Base-by-base conservation (phyloP, 2,113 vertebrate species). In the Sminthopsis crassicaudata region DNA sequence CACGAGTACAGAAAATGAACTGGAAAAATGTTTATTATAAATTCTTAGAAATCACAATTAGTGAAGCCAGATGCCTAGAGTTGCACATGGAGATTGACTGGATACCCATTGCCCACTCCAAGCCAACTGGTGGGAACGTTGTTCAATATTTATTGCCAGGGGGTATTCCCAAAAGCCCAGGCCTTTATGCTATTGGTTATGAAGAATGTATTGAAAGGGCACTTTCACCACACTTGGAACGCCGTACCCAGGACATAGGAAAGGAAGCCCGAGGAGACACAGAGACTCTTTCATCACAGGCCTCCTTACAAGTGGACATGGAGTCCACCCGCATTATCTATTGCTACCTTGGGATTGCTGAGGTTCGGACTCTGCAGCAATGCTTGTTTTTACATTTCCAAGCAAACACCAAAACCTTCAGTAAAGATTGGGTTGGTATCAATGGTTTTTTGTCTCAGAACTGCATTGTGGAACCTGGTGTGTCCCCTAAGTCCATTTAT, bases 21-120 rank as follows among this genome's bases (percentile, higher is more conserved):
- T 99, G 99, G 99, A 99, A 99, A 91, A 99, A 99, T 0, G 99
- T 99, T 48, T 99, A 99, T 97, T 99, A 99, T 97, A 99, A 99
- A 94, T 99, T 99, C 95, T 96, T 99, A 95, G 99, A 99, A 98
- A 99, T 99, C 95, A 99, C 99, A 23, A 99, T 99, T 95, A 99
- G 99, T 0, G 99, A 99, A 98, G 99, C 99, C 0, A 98, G 99
- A 1, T 99, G 99, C 98, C 98, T 99, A 50, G 99, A 99, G 98
- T 99, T 99, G 46, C 99, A 99, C 98, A 99, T 99, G 99, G 99
- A 99, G 96, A 99, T 99, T 96, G 99, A 99, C 98, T 99, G 99
- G 99, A 99, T 99, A 92, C 99, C 99, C 5, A 99, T 99, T 0
- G 99, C 99, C 16, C 99, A 99, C 97, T 99, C 99, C 91, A 99